Evolutionary conservation across 2,888 invertebrate species (phyloP).

Genomic region (Eilema depressum): DNA sequence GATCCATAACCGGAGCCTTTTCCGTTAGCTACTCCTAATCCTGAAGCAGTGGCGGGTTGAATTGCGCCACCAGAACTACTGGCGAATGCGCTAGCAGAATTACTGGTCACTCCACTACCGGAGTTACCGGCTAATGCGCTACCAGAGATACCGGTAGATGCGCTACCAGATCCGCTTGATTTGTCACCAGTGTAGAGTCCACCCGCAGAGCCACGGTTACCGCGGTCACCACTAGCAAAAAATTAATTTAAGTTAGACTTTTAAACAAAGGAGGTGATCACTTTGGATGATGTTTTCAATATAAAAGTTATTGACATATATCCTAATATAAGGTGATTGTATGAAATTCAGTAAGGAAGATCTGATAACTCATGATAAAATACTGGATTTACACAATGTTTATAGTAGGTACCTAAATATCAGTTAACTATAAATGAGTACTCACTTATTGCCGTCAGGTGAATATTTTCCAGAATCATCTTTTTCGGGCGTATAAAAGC

Average conservation of each 20-base stretch:
- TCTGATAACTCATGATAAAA: background rate
- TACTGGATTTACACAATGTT: too few relatives aligned
- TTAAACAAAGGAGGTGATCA: background rate
- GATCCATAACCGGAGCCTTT: conserved; percentile 28
- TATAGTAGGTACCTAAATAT: too few relatives aligned
- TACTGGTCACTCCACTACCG: background rate
- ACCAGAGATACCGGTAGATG: background rate
- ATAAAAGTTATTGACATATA: background rate
- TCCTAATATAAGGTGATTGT: background rate
- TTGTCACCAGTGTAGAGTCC: conserved; percentile 55
- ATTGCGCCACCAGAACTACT: conserved; percentile 11
- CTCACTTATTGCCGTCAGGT: too few relatives aligned
- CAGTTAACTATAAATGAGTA: conserved; percentile 1
- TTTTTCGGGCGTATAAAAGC: conserved; percentile 46
- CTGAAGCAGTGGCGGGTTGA: conserved; percentile 22
- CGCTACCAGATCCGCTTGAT: conserved; percentile 31
- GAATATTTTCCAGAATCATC: conserved; percentile 45
- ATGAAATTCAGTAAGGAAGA: background rate
- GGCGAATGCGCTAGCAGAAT: background rate
- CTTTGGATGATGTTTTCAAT: background rate
- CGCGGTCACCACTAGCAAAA: conserved; percentile 36
- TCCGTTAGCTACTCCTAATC: conserved; percentile 29
- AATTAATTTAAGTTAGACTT: conserved; percentile 21
- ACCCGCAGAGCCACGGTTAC: conserved; percentile 59
- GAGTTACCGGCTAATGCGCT: conserved; percentile 4